phyloP scores from a whole-genome alignment of 2,888 invertebrate genomes.

The Cantharis flavilabris region DNA sequence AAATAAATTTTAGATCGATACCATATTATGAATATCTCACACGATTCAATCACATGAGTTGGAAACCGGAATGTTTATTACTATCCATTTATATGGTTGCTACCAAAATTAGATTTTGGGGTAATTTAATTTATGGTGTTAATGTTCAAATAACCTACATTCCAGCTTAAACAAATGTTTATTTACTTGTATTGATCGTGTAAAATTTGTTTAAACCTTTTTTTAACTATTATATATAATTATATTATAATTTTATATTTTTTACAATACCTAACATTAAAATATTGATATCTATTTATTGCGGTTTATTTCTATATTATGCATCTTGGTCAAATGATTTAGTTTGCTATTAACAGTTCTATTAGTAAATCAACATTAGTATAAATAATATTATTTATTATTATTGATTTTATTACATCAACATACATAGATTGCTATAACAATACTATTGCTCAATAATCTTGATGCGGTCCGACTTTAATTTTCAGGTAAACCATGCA shows the following conservation, averaged over 20 bases:
- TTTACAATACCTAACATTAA: not conserved
- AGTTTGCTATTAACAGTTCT: too few relatives aligned
- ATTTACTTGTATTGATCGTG: not conserved
- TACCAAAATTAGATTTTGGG: slow-evolving; percentile 16
- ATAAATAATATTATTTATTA: too few relatives aligned
- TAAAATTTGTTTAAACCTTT: not conserved
- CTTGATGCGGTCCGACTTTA: too few relatives aligned
- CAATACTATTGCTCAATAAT: too few relatives aligned
- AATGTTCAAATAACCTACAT: slow-evolving; percentile 14
- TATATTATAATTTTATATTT: not conserved
- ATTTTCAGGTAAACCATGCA: too few relatives aligned
- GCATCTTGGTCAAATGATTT: too few relatives aligned
- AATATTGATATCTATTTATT: too few relatives aligned
- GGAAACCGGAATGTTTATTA: slow-evolving; percentile 18
- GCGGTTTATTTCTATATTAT: too few relatives aligned
- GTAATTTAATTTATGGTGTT: slow-evolving; percentile 17
- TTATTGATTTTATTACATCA: too few relatives aligned
- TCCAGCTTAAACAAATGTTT: slow-evolving; percentile 4
- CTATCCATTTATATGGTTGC: slow-evolving; percentile 15
- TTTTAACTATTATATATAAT: too few relatives aligned
- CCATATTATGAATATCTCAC: slow-evolving; percentile 15
- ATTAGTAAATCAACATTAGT: too few relatives aligned
- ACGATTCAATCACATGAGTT: slow-evolving; percentile 15
- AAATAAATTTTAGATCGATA: slow-evolving; percentile 6
- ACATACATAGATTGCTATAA: too few relatives aligned